Conservation (phyloP, 2,113 vertebrate species). For the Smithornis capensis region DNA sequence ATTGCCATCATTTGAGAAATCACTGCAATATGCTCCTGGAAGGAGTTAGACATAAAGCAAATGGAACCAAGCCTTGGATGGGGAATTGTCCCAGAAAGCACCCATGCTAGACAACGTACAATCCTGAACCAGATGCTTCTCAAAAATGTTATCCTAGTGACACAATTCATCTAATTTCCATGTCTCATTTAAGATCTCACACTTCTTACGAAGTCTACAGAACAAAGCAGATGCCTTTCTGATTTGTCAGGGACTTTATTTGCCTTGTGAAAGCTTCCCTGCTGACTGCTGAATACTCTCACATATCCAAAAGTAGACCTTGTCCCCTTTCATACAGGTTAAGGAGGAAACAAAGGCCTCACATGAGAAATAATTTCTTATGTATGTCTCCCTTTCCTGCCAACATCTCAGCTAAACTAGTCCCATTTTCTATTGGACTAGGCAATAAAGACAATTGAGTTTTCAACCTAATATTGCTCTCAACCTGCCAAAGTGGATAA, state of each 20-base stretch:
- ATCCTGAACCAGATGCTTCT: neutral
- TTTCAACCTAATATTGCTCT: neutral
- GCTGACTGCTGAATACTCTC: neutral
- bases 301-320: neutral
- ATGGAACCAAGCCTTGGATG: neutral
- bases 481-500: neutral
- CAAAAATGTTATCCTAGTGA: neutral
- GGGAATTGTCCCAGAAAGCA: constrained; percentile 8
- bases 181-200: neutral
- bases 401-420: neutral
- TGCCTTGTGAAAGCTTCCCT: neutral
- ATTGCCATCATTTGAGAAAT: neutral
- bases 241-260: neutral
- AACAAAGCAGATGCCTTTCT: constrained; percentile 5
- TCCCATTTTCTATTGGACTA: neutral
- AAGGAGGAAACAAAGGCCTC: neutral
- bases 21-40: neutral
- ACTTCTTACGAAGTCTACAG: neutral
- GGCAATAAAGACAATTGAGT: neutral
- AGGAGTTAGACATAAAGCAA: neutral
- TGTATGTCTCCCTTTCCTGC: neutral
- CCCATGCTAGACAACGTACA: neutral
- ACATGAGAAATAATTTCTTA: neutral
- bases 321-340: neutral
- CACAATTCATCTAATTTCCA: neutral